A percentile compares a stretch with the other conserved stretches of the same genome.
Evolutionary conservation across 2,888 invertebrate genomes (phyloP).

Genomic region (Tinea semifulvella): DNA sequence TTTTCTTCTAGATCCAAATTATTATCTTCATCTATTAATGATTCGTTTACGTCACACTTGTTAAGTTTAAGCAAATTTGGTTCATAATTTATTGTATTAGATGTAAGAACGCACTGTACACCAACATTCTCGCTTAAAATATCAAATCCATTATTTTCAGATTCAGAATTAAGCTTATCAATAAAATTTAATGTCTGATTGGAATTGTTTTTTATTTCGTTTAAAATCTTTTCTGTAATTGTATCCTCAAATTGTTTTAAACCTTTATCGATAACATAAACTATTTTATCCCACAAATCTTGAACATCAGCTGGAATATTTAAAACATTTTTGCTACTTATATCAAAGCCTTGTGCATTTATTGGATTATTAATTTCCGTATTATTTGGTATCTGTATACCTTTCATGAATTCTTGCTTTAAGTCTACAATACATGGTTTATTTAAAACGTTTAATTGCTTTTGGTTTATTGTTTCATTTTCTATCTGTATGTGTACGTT

Average conservation of each 20-base stretch:
- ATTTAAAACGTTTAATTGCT: conserved; percentile 27
- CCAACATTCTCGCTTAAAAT: not conserved
- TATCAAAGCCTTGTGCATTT: conserved; percentile 24
- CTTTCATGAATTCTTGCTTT: conserved; percentile 23
- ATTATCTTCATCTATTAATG: too few species aligned
- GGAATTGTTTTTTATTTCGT: not conserved
- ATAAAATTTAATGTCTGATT: not conserved
- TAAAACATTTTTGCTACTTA: conserved; percentile 24
- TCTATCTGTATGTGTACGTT: not conserved
- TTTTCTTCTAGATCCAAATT: too few species aligned
- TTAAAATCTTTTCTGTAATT: conserved; percentile 21
- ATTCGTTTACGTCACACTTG: too few species aligned
- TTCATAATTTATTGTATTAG: not conserved
- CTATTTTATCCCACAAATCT: conserved; percentile 40
- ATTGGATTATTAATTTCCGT: conserved; percentile 22
- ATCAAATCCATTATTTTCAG: not conserved
- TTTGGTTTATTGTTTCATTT: not conserved
- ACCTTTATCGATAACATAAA: conserved; percentile 32
- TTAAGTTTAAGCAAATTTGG: too few species aligned
- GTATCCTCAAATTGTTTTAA: conserved; percentile 38
- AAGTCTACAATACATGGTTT: conserved; percentile 26
- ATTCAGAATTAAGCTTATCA: not conserved
- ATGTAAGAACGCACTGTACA: not conserved
- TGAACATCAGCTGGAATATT: conserved; percentile 26
- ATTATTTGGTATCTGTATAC: conserved; percentile 31